Evolutionary conservation across 2,113 vertebrate species (phyloP), one percentile per base, ranked within the genome.

Genomic region (Thamnophis sirtalis): DNA sequence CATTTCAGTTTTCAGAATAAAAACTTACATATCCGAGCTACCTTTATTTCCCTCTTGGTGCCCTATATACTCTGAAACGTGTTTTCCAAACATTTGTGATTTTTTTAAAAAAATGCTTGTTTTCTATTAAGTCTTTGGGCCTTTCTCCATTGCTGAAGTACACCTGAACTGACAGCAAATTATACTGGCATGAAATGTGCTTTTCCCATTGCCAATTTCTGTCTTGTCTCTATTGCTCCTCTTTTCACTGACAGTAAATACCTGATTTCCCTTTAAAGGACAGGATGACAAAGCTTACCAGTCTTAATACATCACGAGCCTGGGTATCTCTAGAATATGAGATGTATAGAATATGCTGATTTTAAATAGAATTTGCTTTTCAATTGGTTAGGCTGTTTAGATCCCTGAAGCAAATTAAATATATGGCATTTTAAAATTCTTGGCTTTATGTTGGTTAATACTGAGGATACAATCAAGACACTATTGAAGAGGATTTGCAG

Each of bases 391-490:
- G 85, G 26, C 84, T 85, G 91, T 84, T 96, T 93, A 86, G 91
- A 49, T 58, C 54, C n/a, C 50, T 2, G 87, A 94, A 95, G 93
- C 38, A 86, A 92, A 90, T 94, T 94, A 86, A 90, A 89, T n/a
- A 85, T 48, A 53, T 21, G 33, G 24, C 54, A 60, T 84, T 88
- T 43, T 91, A 33, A 58, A 73, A 21, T 51, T 89, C 26, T 90
- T 90, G 58, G 9, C 58, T 48, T 22, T 93, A 50, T 73, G 19
- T 26, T 84, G 68, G 55, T 88, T 73, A 88, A 84, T 63, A 48
- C 24, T 89, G n/a, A 19, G 48, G 90, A 58, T 26, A 91, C 86
- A 85, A 88, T 85, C 54, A 85, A 92, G 54, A 7, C 28, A 95
- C 51, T 63, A 48, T 63, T 86, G 21, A 86, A 21, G 94, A 93